Evolutionary conservation across 2,113 vertebrate genomes (phyloP), one percentile per base, ranked within the genome.

Genomic region (Rhinichthys klamathensis): DNA sequence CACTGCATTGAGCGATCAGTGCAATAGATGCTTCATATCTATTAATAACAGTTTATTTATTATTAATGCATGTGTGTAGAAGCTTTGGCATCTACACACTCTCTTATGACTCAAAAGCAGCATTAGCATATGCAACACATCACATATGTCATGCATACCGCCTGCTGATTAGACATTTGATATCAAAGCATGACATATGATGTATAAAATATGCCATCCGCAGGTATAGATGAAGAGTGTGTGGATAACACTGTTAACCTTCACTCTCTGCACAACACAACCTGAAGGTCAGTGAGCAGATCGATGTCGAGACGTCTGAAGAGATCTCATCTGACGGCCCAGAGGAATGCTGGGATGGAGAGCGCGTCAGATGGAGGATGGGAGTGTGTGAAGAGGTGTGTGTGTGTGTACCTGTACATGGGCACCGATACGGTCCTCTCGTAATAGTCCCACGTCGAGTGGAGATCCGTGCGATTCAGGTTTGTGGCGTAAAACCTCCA

Each of bases 401-500:
- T 38, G 35, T 12, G 8, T 16, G 38, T 46, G 32, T 94, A 99
- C 98, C 98, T 98, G 96, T 99, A 99, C 97, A 99, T 98, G 85
- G 98, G 98, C 75, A 97, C 97, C 0, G 97, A 96, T 58, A 97
- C 96, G 0, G 96, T 97, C 84, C 97, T 96, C 7, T 99, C 97
- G 0, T 99, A 99, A 87, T 98, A 97, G 87, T 98, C 97, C 97
- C 98, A 99, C 1, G 98, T 99, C 15, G 98, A 98, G 49, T 94
- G 96, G 88, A 99, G 93, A 90, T 99, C 98, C 0, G 96, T 97
- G 46, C 98, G 95, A 0, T 94, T 95, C 80, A 99, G 94, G 85
- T 98, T 99, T 38, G 98, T 99, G 89, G 98, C 97, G 0, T 99
- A 99, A 89, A 99, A 98, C 79, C 98, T 96, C 98, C 98, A 99